Percentiles rank a stretch among this genome's conserved stretches.
These are phyloP conservation scores for Lamprotornis superbus DNA, from an alignment of 2,113 vertebrate species.

Conservation along the genomic window DNA sequence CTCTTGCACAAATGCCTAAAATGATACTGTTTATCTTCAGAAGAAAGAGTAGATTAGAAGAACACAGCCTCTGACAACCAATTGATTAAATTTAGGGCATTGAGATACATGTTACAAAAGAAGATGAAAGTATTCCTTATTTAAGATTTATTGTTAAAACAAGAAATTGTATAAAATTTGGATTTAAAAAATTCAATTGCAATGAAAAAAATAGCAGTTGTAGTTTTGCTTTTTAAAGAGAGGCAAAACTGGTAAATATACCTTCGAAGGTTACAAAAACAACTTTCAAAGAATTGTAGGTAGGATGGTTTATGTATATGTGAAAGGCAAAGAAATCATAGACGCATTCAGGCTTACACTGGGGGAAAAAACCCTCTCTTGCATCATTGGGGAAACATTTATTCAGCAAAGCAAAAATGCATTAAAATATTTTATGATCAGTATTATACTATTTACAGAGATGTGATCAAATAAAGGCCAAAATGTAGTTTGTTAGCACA, in stretches of 20 bases:
- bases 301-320: background rate
- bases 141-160: slow-evolving; percentile 72
- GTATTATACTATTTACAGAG: slow-evolving; percentile 34
- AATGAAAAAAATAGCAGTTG: background rate
- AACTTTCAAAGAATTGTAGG: slow-evolving; percentile 42
- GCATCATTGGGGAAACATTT: slow-evolving; percentile 41
- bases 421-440: slow-evolving; percentile 20
- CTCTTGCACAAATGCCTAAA: slow-evolving; percentile 82
- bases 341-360: background rate
- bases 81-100: slow-evolving; percentile 81
- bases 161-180: slow-evolving; percentile 64
- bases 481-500: background rate
- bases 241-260: slow-evolving; percentile 41
- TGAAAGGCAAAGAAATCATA: slow-evolving; percentile 26
- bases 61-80: slow-evolving; percentile 76
- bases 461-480: slow-evolving; percentile 26
- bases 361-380: background rate
- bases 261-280: slow-evolving; percentile 1
- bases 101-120: slow-evolving; percentile 72
- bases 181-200: slow-evolving; percentile 46
- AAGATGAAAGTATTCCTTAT: slow-evolving; percentile 71
- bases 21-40: slow-evolving; percentile 83
- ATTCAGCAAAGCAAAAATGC: slow-evolving; percentile 36
- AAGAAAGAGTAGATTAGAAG: slow-evolving; percentile 81
- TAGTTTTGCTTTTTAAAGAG: slow-evolving; percentile 1